Conservation (phyloP, 2,113 vertebrate genomes). For the Dromaius novaehollandiae region DNA sequence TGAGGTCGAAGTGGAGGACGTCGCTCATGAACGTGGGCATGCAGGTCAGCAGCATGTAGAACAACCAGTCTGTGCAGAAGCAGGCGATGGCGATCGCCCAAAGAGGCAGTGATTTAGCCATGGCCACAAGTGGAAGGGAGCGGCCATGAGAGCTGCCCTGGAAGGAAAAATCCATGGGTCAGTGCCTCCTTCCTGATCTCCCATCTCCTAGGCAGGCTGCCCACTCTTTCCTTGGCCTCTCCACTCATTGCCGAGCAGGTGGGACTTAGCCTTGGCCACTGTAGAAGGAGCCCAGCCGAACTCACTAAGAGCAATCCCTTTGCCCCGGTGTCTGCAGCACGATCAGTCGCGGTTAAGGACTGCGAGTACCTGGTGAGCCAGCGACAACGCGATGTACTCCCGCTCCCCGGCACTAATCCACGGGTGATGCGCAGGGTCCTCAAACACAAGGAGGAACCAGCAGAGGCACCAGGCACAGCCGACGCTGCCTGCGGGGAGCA, state of each 20-base stretch:
- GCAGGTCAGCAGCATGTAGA: conserved; percentile 76
- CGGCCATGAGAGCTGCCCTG: conserved; percentile 76
- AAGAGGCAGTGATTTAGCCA: conserved; percentile 78
- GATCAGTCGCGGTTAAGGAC: background rate
- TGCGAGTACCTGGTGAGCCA: conserved; percentile 75
- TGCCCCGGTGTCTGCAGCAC: accelerated
- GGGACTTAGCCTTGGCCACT: background rate
- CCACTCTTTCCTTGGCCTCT: background rate
- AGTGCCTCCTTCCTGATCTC: background rate
- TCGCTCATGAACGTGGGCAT: conserved; percentile 83
- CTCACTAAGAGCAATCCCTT: no score
- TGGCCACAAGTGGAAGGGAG: conserved; percentile 75
- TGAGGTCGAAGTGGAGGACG: conserved; percentile 79
- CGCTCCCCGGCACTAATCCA: conserved; percentile 79
- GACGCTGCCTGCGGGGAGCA: conserved; percentile 63
- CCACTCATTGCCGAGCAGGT: background rate
- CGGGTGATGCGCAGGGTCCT: conserved; percentile 81
- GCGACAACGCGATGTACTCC: conserved; percentile 77
- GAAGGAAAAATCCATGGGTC: background rate
- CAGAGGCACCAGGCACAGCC: conserved; percentile 79
- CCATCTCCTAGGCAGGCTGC: no score
- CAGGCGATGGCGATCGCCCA: conserved; percentile 79
- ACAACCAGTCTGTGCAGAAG: conserved; percentile 82
- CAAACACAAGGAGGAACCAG: conserved; percentile 81
- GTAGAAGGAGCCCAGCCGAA: background rate